Base-by-base conservation (phyloP, 2,797 vertebrate species). In the Jordanella pulchra region DNA sequence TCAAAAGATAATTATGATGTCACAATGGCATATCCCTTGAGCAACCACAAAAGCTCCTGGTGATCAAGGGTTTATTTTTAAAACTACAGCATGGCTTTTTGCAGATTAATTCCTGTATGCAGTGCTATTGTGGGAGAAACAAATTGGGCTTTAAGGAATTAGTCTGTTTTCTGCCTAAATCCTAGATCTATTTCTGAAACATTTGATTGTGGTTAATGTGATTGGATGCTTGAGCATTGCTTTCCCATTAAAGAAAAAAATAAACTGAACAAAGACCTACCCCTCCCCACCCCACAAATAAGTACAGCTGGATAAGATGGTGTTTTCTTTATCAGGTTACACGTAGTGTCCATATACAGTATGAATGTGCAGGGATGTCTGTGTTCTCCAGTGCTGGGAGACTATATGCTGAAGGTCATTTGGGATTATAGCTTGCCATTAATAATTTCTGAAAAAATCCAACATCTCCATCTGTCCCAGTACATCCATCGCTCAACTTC, bases 361-460 rank as follows among this genome's bases (percentile, higher is more conserved):
- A 88, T 89, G 89, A 90, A 92, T 89, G 87, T 83, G 84, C 85
- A 82, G 87, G 85, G 76, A 82, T 87, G 87, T 78, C 72, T 87
- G 88, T 86, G 88, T 84, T 86, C 92, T 83, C 81, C 51, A 63
- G 83, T 81, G 87, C 82, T 87, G 80, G 79, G 87, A 91, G 89
- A 88, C 88, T 92, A 85, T 94, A 92, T 89, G 89, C 91, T 94
- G 92, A 94, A 94, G 93, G 93, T 95, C 92, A 90, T 93, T 90
- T 91, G 91, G 92, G 93, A 95, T 94, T 92, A 93, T 91, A 85
- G 91, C 71, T 53, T 85, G 85, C 90, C 92, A 94, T 94, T 94
- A 94, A 95, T 95, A 93, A 94, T 93, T 93, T 87, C 89, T 87
- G 91, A 91, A 94, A 93, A 88, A 88, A 91, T 92, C 88, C 87